Percentiles rank a stretch among this genome's conserved stretches.
phyloP scores from a whole-genome alignment of 2,113 vertebrate species.

The Mustela lutreola region DNA sequence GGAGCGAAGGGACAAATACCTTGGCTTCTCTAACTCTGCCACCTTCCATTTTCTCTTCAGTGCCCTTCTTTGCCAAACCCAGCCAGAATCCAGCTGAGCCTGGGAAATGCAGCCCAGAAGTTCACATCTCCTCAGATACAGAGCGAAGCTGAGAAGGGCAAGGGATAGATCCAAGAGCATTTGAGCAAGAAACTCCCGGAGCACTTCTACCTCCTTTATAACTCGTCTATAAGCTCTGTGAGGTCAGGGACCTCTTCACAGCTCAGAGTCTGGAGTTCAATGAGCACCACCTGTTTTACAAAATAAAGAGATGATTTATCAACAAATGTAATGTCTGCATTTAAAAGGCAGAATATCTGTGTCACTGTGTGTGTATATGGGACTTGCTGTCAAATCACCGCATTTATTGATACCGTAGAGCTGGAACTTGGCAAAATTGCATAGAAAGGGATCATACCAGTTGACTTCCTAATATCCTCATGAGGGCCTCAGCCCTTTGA shows the following conservation, averaged over 20 bases:
- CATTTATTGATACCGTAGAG: background rate
- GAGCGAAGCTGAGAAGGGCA: background rate
- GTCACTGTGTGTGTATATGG: constrained; percentile 15
- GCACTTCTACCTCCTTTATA: background rate
- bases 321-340: constrained; percentile 28
- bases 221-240: background rate
- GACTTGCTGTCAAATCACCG: constrained; percentile 23
- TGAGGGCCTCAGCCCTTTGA: background rate
- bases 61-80: background rate
- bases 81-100: background rate
- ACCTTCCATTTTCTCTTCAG: background rate
- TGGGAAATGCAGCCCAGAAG: background rate
- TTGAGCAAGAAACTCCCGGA: background rate
- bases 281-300: constrained; percentile 38
- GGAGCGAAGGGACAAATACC: background rate
- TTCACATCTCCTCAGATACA: background rate
- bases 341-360: constrained; percentile 58
- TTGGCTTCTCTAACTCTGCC: background rate
- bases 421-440: background rate
- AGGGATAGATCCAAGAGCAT: background rate
- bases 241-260: background rate
- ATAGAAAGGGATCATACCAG: background rate
- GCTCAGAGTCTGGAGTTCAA: background rate
- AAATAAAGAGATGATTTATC: constrained; percentile 55
- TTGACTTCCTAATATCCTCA: background rate